Conservation (phyloP, 2,113 vertebrate species). For the Plectropomus leopardus region DNA sequence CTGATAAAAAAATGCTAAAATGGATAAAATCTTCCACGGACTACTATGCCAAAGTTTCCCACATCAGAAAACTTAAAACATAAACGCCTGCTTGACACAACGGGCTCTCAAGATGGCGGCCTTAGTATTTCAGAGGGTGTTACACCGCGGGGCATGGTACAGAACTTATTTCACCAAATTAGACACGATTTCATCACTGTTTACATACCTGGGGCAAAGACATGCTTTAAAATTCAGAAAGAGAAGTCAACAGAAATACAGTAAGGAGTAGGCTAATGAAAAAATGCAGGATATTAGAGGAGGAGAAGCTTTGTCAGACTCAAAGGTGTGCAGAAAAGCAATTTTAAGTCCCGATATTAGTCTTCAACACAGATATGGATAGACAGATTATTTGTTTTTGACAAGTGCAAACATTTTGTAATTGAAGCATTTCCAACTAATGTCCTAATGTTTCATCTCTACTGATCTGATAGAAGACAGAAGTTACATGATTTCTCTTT, state of each 20-base stretch:
- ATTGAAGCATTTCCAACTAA: background rate
- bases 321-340: background rate
- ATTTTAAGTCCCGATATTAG: background rate
- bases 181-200: conserved; percentile 74
- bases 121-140: conserved; percentile 41
- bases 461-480: background rate
- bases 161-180: conserved; percentile 60
- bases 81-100: conserved; percentile 38
- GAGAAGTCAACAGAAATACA: conserved; percentile 44
- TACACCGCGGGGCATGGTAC: conserved; percentile 28
- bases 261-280: conserved; percentile 12
- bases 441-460: background rate
- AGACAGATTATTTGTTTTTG: background rate
- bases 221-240: conserved; percentile 43
- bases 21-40: background rate
- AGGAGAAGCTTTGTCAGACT: conserved; percentile 13
- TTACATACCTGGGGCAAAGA: conserved; percentile 60
- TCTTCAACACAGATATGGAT: background rate
- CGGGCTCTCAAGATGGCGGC: conserved; percentile 25
- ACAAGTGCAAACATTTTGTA: conserved; percentile 3
- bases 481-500: background rate
- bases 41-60: conserved; percentile 23
- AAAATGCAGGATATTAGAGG: conserved; percentile 26
- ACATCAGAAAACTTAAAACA: conserved; percentile 22
- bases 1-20: too few species aligned